phyloP scores from a whole-genome alignment of 2,113 vertebrate genomes.

The Mungos mungo region DNA sequence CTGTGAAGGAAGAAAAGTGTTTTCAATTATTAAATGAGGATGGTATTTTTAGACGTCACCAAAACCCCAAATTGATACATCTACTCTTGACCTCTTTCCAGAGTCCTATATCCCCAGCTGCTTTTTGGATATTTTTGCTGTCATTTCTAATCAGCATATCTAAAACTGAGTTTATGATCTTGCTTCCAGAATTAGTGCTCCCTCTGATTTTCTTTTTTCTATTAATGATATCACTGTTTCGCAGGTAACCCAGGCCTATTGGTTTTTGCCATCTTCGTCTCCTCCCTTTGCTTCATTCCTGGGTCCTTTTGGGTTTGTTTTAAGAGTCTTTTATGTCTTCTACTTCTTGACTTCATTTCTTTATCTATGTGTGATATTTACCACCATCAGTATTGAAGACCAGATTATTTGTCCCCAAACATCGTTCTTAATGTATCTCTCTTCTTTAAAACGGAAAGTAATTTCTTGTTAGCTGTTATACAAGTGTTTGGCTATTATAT shows the following conservation, averaged over 20 bases:
- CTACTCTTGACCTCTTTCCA: conserved; percentile 18
- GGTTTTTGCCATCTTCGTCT: background rate
- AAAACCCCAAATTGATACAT: background rate
- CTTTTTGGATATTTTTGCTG: background rate
- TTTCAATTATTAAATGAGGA: conserved; percentile 4
- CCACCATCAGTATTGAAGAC: background rate
- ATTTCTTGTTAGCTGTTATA: background rate
- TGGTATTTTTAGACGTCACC: conserved; percentile 54
- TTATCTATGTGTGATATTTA: background rate
- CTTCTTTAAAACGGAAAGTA: background rate
- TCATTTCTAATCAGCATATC: background rate
- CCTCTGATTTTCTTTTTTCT: background rate
- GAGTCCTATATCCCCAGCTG: background rate
- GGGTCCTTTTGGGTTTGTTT: background rate
- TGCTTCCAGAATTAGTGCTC: background rate
- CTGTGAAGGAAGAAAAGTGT: background rate
- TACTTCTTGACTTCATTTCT: background rate
- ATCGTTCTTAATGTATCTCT: background rate
- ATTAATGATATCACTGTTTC: background rate
- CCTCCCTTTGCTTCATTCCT: background rate
- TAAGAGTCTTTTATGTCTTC: background rate
- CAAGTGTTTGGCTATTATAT: background rate
- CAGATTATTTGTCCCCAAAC: background rate
- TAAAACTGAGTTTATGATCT: background rate
- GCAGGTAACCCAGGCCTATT: background rate